Percentiles rank a stretch among this genome's conserved stretches.
phyloP scores from a whole-genome alignment of 2,797 vertebrate species.

The Chrysocyon brachyurus region DNA sequence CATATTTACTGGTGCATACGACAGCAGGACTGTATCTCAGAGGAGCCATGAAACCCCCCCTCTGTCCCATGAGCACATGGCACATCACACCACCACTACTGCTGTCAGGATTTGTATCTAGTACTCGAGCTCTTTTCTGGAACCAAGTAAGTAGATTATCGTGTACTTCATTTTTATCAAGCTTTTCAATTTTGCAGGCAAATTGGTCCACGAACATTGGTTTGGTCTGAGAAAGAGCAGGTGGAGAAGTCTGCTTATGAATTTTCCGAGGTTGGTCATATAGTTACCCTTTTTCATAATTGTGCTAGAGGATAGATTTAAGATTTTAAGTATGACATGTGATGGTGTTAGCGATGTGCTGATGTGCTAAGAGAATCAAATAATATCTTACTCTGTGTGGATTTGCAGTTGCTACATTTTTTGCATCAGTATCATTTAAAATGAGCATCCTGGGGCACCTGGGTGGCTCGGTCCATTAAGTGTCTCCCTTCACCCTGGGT shows the following conservation, averaged over 20 bases:
- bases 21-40: background rate
- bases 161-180: slow-evolving; percentile 63
- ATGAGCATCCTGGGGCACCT: background rate
- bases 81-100: background rate
- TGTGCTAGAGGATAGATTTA: background rate
- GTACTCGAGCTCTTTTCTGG: background rate
- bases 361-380: background rate
- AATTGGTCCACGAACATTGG: slow-evolving; percentile 95
- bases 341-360: background rate
- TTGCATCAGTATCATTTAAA: slow-evolving; percentile 51
- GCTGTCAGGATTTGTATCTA: background rate
- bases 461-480: no score
- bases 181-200: slow-evolving; percentile 89
- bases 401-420: background rate
- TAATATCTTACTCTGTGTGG: background rate
- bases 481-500: no score
- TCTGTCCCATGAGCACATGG: background rate
- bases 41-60: background rate
- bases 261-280: slow-evolving; percentile 95
- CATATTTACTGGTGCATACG: fast-evolving
- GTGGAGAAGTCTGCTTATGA: slow-evolving; percentile 95
- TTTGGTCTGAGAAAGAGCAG: slow-evolving; percentile 97
- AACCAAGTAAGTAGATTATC: background rate
- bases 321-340: background rate
- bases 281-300: background rate